Evolutionary conservation across 2,888 invertebrate species (phyloP).

Genomic region (Eilema depressum): DNA sequence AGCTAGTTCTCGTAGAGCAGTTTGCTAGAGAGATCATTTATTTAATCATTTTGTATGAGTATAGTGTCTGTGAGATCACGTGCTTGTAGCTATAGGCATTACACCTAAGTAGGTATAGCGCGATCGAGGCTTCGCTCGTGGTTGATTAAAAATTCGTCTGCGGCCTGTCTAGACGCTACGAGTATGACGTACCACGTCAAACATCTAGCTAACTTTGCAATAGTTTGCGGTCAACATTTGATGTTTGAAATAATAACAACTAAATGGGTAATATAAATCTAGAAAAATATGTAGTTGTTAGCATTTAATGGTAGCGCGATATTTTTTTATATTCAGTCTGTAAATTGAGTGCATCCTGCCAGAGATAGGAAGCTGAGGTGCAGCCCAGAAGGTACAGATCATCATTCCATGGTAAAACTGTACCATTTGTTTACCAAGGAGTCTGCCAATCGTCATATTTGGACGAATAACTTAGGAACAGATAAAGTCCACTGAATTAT

Average conservation of each 20-base stretch:
- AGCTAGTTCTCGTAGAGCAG: background rate
- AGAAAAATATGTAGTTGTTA: background rate
- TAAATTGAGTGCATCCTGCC: too few species aligned
- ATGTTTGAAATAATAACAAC: conserved; percentile 17
- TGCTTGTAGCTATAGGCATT: conserved; percentile 25
- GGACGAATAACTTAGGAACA: too few species aligned
- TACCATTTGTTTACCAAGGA: too few species aligned
- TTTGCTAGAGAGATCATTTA: conserved; percentile 8
- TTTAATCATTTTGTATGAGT: conserved; percentile 12
- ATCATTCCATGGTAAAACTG: too few species aligned
- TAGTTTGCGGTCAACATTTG: conserved; percentile 42
- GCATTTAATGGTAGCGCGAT: too few species aligned
- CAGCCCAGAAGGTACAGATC: too few species aligned
- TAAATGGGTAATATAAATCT: background rate
- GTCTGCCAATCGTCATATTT: too few species aligned
- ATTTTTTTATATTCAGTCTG: too few species aligned
- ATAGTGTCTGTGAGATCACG: conserved; percentile 9
- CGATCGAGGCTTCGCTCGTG: conserved; percentile 47
- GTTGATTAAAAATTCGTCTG: conserved; percentile 80
- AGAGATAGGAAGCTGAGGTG: too few species aligned
- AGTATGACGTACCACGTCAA: conserved; percentile 68
- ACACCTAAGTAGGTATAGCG: conserved; percentile 38
- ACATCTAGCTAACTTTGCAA: conserved; percentile 60
- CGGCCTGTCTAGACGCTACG: conserved; percentile 79
- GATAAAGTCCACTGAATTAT: too few species aligned